These are phyloP conservation scores for Microctonus hyperodae DNA, from an alignment of 2,888 invertebrate species.

Conservation along the genomic window DNA sequence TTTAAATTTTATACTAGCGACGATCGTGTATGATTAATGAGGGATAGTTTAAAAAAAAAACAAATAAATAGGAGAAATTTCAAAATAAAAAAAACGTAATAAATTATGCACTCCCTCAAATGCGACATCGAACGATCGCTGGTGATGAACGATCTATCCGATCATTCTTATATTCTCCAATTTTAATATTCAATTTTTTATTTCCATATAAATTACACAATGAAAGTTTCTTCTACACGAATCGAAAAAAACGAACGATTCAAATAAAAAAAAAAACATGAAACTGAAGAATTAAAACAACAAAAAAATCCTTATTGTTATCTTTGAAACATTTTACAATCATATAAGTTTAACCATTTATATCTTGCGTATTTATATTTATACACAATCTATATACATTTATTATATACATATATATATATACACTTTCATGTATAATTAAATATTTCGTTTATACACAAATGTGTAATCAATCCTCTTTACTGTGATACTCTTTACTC, in stretches of 20 bases:
- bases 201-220: not conserved
- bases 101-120: not conserved
- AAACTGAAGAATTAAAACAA: conserved; percentile 19
- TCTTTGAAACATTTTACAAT: conserved; percentile 11
- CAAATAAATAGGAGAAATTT: not conserved
- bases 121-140: conserved; percentile 22
- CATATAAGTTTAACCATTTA: conserved; percentile 27
- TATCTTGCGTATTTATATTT: conserved; percentile 25
- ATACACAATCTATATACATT: conserved; percentile 26
- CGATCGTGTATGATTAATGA: conserved; percentile 11
- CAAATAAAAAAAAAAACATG: too few relatives aligned
- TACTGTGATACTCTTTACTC: conserved; percentile 41
- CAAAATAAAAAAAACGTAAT: not conserved
- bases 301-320: conserved; percentile 18
- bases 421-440: too few relatives aligned
- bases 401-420: not conserved
- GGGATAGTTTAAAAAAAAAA: not conserved
- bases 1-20: conserved; percentile 52
- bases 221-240: not conserved
- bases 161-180: not conserved
- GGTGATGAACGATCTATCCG: conserved; percentile 21
- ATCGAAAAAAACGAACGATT: not conserved
- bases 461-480: conserved; percentile 37
- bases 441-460: conserved; percentile 23
- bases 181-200: conserved; percentile 2